Evolutionary conservation across 1,140 invertebrate genomes (phyloP).

Genomic region (Plutomurus gul): DNA sequence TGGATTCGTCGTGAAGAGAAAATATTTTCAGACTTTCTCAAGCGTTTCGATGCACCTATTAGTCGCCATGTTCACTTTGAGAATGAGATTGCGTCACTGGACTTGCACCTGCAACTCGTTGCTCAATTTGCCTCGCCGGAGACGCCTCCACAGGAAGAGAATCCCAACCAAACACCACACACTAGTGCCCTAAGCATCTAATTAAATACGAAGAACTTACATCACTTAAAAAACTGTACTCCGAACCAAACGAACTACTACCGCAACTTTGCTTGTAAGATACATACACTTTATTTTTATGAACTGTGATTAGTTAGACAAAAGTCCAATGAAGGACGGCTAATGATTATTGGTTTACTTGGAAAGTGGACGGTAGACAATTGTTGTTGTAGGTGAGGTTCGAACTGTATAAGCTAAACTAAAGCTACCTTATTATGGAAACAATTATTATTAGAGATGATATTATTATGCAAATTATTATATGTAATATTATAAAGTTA

Average conservation of each 20-base stretch:
- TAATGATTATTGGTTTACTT: not conserved
- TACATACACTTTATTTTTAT: constrained; percentile 30
- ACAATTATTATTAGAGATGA: constrained; percentile 26
- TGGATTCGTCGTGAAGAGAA: constrained; percentile 83
- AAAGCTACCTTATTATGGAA: constrained; percentile 4
- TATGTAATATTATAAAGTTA: not conserved
- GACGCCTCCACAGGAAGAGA: not conserved
- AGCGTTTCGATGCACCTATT: constrained; percentile 67
- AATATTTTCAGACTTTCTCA: constrained; percentile 70
- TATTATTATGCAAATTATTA: constrained; percentile 13
- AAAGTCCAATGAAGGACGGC: not conserved
- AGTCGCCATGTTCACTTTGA: constrained; percentile 69
- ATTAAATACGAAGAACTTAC: constrained; percentile 23
- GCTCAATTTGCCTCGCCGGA: constrained; percentile 59
- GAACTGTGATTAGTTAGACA: constrained; percentile 3
- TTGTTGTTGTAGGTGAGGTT: not conserved
- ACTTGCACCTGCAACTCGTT: constrained; percentile 73
- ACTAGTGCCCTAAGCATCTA: constrained; percentile 20
- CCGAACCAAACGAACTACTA: constrained; percentile 26
- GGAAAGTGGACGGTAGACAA: not conserved
- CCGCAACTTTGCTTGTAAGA: constrained; percentile 22
- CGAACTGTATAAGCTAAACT: not conserved
- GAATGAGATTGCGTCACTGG: constrained; percentile 65
- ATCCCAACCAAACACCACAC: constrained; percentile 19
- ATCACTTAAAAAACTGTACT: constrained; percentile 11